Base-by-base conservation (phyloP, 2,888 invertebrate species). In the Napeogenes sylphis region DNA sequence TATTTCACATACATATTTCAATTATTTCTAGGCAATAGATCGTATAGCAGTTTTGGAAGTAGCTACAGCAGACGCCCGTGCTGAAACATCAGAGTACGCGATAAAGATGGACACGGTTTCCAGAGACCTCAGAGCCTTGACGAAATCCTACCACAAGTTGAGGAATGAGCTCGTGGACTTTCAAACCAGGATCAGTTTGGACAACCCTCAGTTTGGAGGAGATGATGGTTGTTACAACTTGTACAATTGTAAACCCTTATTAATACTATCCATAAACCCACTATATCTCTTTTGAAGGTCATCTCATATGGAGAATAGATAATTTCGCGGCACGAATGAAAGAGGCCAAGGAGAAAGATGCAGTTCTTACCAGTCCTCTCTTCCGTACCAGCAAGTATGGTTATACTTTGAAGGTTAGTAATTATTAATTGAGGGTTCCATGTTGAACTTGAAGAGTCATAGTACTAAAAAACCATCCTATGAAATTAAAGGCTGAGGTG, bases 331-430 rank as follows among this genome's bases (percentile, higher is more conserved):
- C 92, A 10, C 93, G 94, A 68, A 91, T 95, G 87, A 92, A 92
- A 58, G 93, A 93, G 30, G 93, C 95, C 0, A 94, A 93, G 71
- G 92, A 93, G 54, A 92, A 91, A 56, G 93, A 93, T 66, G 87
- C 91, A 0, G 91, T 93, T 0, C 75, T 95, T 2, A 92, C 92
- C 67, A 95, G 95, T 73, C 93, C 94, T 0, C 83, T 93, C 67
- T 95, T 95, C 78, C 92, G 93, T 51, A 93, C 94, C 51, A 93
- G 92, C 73, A 93, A 92, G 66, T 95, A 93, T 71, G 95, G 95
- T n/a, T 95, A 95, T 79, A 93, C 93, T 3, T 77, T 95, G 30
- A 92, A 94, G 82, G 94, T 94, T 85, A 57, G 35, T 57, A 6
- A 14, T 21, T 51, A 10, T 30, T 45, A 6, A 45, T n/a, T n/a